Conservation (phyloP, 2,797 vertebrate genomes). For the Remorina albescens region DNA sequence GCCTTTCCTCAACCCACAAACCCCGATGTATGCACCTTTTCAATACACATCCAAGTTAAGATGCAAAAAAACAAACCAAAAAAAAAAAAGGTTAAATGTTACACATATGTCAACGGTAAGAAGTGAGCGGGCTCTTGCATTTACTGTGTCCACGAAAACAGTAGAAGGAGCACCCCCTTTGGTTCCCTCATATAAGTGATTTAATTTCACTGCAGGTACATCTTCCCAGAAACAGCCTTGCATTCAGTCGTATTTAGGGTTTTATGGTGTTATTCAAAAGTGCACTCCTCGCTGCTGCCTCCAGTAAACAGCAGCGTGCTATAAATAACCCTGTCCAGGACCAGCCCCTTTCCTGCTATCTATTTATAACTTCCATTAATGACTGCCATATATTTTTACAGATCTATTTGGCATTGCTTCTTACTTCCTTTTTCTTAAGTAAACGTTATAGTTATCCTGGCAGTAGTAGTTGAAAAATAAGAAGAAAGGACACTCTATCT, state of each 20-base stretch:
- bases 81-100: slow-evolving; percentile 38
- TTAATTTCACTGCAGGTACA: slow-evolving; percentile 76
- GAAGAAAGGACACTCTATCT: slow-evolving; percentile 37
- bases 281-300: slow-evolving; percentile 49
- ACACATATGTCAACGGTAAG: slow-evolving; percentile 67
- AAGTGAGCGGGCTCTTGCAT: slow-evolving; percentile 75
- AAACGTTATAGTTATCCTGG: slow-evolving; percentile 61
- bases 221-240: slow-evolving; percentile 64
- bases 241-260: slow-evolving; percentile 65
- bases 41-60: slow-evolving; percentile 32
- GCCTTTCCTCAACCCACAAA: not conserved
- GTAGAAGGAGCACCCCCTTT: slow-evolving; percentile 74
- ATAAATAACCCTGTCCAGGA: slow-evolving; percentile 76
- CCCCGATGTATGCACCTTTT: slow-evolving; percentile 13
- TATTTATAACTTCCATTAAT: slow-evolving; percentile 83
- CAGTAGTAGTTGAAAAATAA: slow-evolving; percentile 43
- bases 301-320: slow-evolving; percentile 70
- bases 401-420: slow-evolving; percentile 65
- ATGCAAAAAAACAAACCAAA: slow-evolving; percentile 47
- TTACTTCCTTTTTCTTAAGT: slow-evolving; percentile 64
- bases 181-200: slow-evolving; percentile 78
- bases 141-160: slow-evolving; percentile 73
- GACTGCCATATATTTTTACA: slow-evolving; percentile 78
- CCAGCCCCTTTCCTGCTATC: slow-evolving; percentile 69
- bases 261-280: slow-evolving; percentile 79